phyloP scores from a whole-genome alignment of 2,888 invertebrate genomes.

The Parascotia fuliginaria region DNA sequence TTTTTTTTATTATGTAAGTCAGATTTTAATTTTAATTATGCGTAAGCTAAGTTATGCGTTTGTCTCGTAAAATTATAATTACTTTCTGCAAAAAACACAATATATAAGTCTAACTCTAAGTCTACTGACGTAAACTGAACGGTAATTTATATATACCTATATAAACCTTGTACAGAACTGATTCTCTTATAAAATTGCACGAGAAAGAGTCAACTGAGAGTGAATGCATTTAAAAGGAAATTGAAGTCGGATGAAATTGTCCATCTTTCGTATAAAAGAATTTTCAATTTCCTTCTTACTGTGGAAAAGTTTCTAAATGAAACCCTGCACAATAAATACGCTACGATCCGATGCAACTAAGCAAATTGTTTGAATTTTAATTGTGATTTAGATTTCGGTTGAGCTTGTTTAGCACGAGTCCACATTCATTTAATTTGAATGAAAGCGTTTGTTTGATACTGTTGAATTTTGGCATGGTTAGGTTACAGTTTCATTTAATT shows the following conservation, averaged over 20 bases:
- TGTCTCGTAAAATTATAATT: not conserved
- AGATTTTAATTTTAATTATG: no score
- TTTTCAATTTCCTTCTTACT: slow-evolving; percentile 2
- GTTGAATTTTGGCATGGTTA: not conserved
- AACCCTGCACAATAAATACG: slow-evolving; percentile 19
- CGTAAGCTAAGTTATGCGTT: no score
- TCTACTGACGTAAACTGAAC: not conserved
- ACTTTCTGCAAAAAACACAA: not conserved
- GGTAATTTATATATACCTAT: not conserved
- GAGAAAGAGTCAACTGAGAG: slow-evolving; percentile 14
- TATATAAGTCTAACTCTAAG: not conserved
- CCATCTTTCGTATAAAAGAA: slow-evolving; percentile 4
- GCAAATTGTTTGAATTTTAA: slow-evolving; percentile 10
- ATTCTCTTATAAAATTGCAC: slow-evolving; percentile 1
- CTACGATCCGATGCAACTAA: slow-evolving; percentile 10
- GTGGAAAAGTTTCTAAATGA: slow-evolving; percentile 20
- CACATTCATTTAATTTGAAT: not conserved
- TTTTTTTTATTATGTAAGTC: no score
- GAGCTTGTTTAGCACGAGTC: not conserved
- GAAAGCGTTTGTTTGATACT: not conserved
- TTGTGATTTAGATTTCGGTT: not conserved
- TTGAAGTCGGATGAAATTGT: slow-evolving; percentile 14
- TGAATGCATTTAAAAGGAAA: slow-evolving; percentile 31
- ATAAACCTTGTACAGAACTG: not conserved
- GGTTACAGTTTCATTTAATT: not conserved